Evolutionary conservation across 2,113 vertebrate species (phyloP).

Genomic region (Vimba vimba): DNA sequence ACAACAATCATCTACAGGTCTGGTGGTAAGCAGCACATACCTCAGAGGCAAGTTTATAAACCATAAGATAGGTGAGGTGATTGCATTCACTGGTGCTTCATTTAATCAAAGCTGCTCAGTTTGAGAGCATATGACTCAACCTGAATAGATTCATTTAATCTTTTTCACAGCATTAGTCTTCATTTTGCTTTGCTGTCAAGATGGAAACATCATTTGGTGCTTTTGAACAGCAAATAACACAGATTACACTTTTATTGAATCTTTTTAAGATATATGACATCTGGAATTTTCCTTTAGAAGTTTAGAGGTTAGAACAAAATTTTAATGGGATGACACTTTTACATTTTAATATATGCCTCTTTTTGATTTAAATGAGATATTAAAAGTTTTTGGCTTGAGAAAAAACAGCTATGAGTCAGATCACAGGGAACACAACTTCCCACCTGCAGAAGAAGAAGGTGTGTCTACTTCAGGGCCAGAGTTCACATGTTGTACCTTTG

Average conservation of each 20-base stretch:
- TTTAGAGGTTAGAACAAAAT: neutral
- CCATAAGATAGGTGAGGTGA: neutral
- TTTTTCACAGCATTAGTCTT: constrained; percentile 29
- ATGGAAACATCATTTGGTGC: neutral
- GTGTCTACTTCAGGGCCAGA: constrained; percentile 13
- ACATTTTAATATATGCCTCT: neutral
- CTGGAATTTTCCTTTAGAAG: neutral
- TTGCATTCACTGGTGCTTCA: neutral
- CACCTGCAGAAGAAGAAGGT: constrained; percentile 3
- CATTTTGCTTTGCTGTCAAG: constrained; percentile 6
- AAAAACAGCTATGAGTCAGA: neutral
- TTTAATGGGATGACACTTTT: neutral
- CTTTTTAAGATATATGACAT: neutral
- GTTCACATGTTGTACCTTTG: constrained; percentile 5
- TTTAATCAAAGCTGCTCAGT: neutral
- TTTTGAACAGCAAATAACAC: neutral
- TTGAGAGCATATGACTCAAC: neutral
- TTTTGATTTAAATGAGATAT: neutral
- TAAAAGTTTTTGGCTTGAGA: neutral
- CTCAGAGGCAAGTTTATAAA: constrained; percentile 31
- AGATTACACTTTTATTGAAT: neutral
- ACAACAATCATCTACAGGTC: neutral
- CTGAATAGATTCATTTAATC: neutral
- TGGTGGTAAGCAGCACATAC: constrained; percentile 1
- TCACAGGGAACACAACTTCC: neutral